Base-by-base conservation (phyloP, 2,888 invertebrate genomes). In the Temnothorax unifasciatus region DNA sequence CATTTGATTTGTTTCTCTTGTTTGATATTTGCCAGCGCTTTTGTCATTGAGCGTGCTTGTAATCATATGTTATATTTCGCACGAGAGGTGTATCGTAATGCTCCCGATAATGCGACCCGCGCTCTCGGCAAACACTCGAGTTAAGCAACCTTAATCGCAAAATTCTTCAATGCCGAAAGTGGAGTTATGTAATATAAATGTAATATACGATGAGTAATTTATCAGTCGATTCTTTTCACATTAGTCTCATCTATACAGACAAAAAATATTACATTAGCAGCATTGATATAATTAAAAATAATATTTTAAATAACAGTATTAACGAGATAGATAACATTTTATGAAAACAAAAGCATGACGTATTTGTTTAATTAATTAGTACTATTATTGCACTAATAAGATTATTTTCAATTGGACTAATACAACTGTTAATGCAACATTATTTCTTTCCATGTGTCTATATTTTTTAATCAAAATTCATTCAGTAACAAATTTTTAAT, bases 61-160 rank as follows among this genome's bases (percentile, higher is more conserved):
- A n/a, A 44, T 44, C 41, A 1, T 64, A 5, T 29, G 8, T 15
- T 41, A 3, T 68, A 52, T 52, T 68, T 52, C 25, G 34, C 29
- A 52, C 44, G 69, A 41, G 15, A 69, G 15, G 29, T 77, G 77
- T 77, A 69, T 71, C 54, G 69, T 69, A 29, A 68, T 41, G 13
- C 8, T 34, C 3, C 34, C 11, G 15, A 47, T 25, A 57, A 38
- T 63, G 15, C 3, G 38, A 66, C 41, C 6, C 11, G 38, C 11
- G 38, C 5, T n/a, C 3, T 29, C 11, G 13, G 3, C 15, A 41
- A 57, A 73, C 54, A 47, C 13, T 38, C 9, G 29, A 75, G 29
- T 25, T 41, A n/a, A 41, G n/a, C 50, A 5, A 50, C 13, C 25
- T 41, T 41, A 29, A 76, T 41, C 47, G 15, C 8, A 11, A 47